Percentiles rank a stretch among this genome's conserved stretches.
Conservation (phyloP, 2,797 vertebrate genomes). For the Pygocentrus nattereri region DNA sequence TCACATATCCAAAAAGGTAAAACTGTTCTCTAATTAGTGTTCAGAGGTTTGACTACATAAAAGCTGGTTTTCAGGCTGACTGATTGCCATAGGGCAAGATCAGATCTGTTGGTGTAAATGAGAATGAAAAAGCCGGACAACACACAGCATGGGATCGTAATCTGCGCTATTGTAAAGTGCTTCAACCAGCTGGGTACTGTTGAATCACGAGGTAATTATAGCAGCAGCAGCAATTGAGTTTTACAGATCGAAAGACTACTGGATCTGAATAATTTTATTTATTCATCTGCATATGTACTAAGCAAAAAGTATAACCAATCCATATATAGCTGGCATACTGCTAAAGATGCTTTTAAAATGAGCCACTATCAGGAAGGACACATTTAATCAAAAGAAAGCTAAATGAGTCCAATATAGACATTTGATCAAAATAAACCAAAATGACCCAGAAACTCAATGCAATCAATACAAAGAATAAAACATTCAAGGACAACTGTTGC, state of each 20-base stretch:
- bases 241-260: constrained; percentile 71
- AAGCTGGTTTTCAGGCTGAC: background rate
- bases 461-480: too few relatives aligned
- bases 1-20: background rate
- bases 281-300: background rate
- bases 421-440: too few relatives aligned
- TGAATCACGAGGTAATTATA: constrained; percentile 81
- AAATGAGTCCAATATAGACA: too few relatives aligned
- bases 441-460: too few relatives aligned
- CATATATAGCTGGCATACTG: background rate
- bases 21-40: background rate
- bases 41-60: constrained; percentile 4
- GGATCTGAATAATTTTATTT: constrained; percentile 62
- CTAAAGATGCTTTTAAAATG: background rate
- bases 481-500: background rate
- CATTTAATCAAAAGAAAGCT: too few relatives aligned
- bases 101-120: constrained; percentile 42
- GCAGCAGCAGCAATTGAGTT: constrained; percentile 78
- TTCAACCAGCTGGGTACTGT: constrained; percentile 76
- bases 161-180: constrained; percentile 73
- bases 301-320: background rate
- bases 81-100: constrained; percentile 6
- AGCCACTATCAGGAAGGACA: background rate
- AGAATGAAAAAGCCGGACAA: constrained; percentile 19
- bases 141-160: constrained; percentile 55